A percentile compares a stretch with the other conserved stretches of the same genome.
Evolutionary conservation across 1,140 invertebrate genomes (phyloP).

Genomic region (Capitella teleta): DNA sequence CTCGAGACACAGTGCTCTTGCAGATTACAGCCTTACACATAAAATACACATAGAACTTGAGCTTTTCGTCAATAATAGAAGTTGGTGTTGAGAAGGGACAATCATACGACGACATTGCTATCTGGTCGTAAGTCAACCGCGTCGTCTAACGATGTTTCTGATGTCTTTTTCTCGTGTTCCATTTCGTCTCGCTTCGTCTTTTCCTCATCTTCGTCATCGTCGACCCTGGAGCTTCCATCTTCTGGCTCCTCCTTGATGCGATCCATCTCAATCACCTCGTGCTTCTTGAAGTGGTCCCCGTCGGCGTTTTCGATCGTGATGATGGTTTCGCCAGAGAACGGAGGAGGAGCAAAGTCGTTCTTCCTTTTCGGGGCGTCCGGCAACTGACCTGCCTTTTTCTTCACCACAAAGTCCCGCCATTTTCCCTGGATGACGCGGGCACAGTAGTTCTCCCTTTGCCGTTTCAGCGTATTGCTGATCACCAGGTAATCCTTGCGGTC

Average conservation of each 20-base stretch:
- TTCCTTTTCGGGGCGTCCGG: not conserved
- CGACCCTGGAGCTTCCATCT: too few species aligned
- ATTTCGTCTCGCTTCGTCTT: too few species aligned
- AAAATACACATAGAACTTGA: too few species aligned
- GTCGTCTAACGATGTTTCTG: too few species aligned
- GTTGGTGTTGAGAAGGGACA: too few species aligned
- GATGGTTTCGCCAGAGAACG: not conserved
- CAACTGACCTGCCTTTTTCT: not conserved
- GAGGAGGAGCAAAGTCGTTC: not conserved
- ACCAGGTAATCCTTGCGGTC: conserved; percentile 58
- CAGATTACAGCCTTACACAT: too few species aligned
- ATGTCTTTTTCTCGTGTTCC: too few species aligned
- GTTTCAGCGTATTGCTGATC: conserved; percentile 82
- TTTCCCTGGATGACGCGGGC: conserved; percentile 87
- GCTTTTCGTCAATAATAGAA: too few species aligned
- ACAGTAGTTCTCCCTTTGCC: conserved; percentile 90
- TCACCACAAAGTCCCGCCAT: conserved; percentile 48
- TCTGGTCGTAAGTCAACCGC: too few species aligned
- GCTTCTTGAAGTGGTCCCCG: not conserved
- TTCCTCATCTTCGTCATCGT: not conserved
- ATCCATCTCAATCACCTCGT: not conserved
- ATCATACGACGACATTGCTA: too few species aligned
- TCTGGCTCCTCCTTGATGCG: not conserved
- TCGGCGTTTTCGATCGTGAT: not conserved
- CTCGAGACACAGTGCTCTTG: too few species aligned